Conservation (phyloP, 2,113 vertebrate species). For the Chloropsis cyanopogon region DNA sequence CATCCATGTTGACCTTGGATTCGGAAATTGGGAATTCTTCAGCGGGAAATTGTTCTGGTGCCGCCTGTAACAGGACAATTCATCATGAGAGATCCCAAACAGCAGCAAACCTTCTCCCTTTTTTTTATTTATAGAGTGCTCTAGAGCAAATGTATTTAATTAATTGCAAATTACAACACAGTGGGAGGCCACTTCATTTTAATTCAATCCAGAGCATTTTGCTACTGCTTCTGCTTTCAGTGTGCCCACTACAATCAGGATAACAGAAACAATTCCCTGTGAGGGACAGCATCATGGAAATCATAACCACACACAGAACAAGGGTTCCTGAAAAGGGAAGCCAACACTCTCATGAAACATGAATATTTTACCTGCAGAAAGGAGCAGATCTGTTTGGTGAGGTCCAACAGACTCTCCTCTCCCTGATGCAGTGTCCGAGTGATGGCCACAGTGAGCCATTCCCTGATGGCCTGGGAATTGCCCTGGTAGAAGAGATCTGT, state of each 20-base stretch:
- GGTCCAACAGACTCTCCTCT: constrained; percentile 91
- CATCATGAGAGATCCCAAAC: not conserved
- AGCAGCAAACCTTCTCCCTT: not conserved
- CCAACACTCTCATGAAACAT: not conserved
- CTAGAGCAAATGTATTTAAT: not conserved
- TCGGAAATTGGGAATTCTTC: constrained; percentile 94
- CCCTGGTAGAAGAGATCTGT: constrained; percentile 97
- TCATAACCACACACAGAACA: not conserved
- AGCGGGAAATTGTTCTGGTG: constrained; percentile 92
- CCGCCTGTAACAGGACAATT: constrained; percentile 75
- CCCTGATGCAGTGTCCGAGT: constrained; percentile 93
- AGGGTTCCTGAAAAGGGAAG: not conserved
- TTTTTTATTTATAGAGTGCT: not conserved
- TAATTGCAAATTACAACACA: not conserved
- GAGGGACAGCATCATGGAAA: not conserved
- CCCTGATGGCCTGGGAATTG: constrained; percentile 85
- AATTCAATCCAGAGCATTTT: not conserved
- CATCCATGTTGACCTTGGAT: constrained; percentile 97
- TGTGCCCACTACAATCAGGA: not conserved
- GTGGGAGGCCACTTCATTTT: not conserved
- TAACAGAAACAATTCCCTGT: not conserved
- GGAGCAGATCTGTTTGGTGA: constrained; percentile 94
- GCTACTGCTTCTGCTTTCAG: not conserved
- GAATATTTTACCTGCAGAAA: constrained; percentile 84
- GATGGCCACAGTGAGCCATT: constrained; percentile 94